These are phyloP conservation scores for Choloepus hoffmanni DNA, from an alignment of 2,113 vertebrate species.

Conservation along the genomic window DNA sequence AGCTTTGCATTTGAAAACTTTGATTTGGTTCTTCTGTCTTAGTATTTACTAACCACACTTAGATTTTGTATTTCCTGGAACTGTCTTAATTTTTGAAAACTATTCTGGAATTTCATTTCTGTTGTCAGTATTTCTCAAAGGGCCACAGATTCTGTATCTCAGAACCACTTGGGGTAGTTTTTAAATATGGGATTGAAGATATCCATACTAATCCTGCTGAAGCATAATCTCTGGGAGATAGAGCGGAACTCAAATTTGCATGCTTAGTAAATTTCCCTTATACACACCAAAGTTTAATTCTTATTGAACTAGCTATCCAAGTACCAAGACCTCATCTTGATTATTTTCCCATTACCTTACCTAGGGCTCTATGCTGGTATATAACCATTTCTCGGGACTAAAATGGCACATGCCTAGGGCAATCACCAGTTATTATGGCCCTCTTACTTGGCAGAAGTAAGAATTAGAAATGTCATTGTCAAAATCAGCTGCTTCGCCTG, in stretches of 20 bases:
- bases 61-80: not conserved
- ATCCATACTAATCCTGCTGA: not conserved
- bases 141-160: not conserved
- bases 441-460: slow-evolving; percentile 20
- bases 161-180: not conserved
- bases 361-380: slow-evolving; percentile 49
- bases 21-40: not conserved
- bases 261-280: not conserved
- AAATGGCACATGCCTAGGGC: slow-evolving; percentile 65
- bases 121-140: not conserved
- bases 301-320: not conserved
- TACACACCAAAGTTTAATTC: not conserved
- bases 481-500: slow-evolving; percentile 40
- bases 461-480: slow-evolving; percentile 51
- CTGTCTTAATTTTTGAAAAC: not conserved
- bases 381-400: slow-evolving; percentile 59
- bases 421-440: not conserved
- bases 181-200: not conserved
- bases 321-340: slow-evolving; percentile 31
- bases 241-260: not conserved
- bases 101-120: slow-evolving; percentile 10
- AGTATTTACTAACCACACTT: not conserved
- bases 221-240: not conserved
- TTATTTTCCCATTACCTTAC: slow-evolving; percentile 34
- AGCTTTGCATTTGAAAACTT: not conserved